Evolutionary conservation across 2,888 invertebrate species (phyloP), one percentile per base, ranked within the genome.

Genomic region (Harpalus rubripes): DNA sequence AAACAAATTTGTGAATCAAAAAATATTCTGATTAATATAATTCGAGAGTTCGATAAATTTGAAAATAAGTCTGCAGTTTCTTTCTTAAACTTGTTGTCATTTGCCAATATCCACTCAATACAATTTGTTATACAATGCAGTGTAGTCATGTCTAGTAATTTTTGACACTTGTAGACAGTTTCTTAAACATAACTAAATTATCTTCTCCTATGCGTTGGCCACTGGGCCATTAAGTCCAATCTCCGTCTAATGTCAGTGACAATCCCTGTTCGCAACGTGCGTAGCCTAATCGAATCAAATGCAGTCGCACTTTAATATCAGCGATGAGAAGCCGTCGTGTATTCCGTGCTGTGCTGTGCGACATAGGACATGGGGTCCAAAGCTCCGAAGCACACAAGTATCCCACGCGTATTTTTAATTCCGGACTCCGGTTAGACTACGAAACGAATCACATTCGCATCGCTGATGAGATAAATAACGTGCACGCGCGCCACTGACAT

Each of bases 381-480:
- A 22, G 39, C 18, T 12, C 59, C 5, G 32, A 26, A n/a, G 22
- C 41, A 7, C 61, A n/a, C 61, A 26, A 52, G 26, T 76, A 78
- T 84, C 84, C 78, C 78, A 78, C 84, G 84, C 84, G 63, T 65
- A 78, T 84, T 78, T 84, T 84, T 84, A 84, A 84, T 84, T 84
- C 84, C 63, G 39, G 76, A 44, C 72, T 41, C 72, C 44, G 44
- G 72, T 41, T 74, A 74, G 72, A 74, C 72, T 52, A 85, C 85
- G 85, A 58, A 80, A 72, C 85, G 85, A 85, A 85, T 85, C 80
- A 39, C 80, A 85, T 85, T 85, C 85, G 85, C 85, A 80, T 80
- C 85, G 79, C 85, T 80, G 84, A 85, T 79, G 85, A 85, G 85
- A 85, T 85, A 85, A 85, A 85, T 85, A 85, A 85, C 85, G 80